Base-by-base conservation (phyloP, 2,797 vertebrate genomes). In the Coregonus sp. region DNA sequence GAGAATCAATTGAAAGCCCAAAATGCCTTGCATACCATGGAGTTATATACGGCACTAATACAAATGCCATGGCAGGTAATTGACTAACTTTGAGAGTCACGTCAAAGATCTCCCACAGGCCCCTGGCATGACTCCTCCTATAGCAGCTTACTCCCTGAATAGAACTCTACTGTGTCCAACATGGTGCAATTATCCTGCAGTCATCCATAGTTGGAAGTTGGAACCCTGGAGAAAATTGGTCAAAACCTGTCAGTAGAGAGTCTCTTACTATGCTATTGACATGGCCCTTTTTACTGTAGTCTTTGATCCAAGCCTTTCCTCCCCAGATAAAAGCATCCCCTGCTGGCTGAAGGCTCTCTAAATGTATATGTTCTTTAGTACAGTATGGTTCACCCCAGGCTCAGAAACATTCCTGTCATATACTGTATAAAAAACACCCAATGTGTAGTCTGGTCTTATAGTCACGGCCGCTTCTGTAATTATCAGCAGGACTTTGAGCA, bases 1-100 rank as follows among this genome's bases (percentile, higher is more conserved):
- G 74, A 72, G 20, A 73, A 35, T 52, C 70, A 78, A 70, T 51
- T 16, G 9, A 70, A n/a, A 14, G 33, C 15, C 18, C 5, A n/a
- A 59, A 7, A 59, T 59, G 56, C 18, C 56, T 7, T 59, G 56
- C 56, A 5, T 2, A 5, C 56, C 56, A 59, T 6, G 3, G 40
- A 47, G 59, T 25, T 9, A 6, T 61, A 6, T 9, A 25, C 9
- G 59, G 9, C 20, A 29, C 20, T 3, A 25, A 20, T 63, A 4
- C 20, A 63, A 63, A 63, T 11, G 9, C 59, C 7, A 25, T 11
- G 59, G n/a, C 25, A 63, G 59, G n/a, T 9, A 12, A 63, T 63
- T 63, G 59, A 63, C 56, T n/a, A n/a, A 20, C 59, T 5, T 61
- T 25, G 20, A 63, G 25, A 63, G 59, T 4, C 59, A 11, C 4